Evolutionary conservation across 2,113 vertebrate genomes (phyloP).

Genomic region (Stomatorhinus ivindoensis): DNA sequence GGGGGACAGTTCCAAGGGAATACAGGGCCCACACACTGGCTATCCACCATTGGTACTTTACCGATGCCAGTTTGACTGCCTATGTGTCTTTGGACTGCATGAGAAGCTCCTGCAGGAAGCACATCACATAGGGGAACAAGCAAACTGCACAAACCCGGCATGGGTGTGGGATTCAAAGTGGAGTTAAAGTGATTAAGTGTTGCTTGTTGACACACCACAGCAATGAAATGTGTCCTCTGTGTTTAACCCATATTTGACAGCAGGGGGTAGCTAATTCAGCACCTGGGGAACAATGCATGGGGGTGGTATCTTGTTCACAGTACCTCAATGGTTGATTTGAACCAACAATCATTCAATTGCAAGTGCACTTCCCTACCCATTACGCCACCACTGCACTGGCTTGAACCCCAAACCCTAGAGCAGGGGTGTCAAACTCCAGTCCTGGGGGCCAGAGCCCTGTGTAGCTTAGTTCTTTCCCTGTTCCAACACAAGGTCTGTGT

Average conservation of each 20-base stretch:
- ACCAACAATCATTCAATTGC: no score
- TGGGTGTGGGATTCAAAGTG: neutral
- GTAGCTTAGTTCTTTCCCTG: neutral
- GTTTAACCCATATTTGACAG: no score
- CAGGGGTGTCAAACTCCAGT: neutral
- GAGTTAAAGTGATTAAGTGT: no score
- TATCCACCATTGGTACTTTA: neutral
- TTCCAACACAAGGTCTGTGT: no score
- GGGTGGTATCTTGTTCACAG: no score
- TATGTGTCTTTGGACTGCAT: neutral
- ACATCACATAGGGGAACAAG: neutral
- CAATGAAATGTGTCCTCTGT: no score
- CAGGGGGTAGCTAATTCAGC: no score
- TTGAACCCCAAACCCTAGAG: neutral
- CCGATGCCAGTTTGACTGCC: neutral
- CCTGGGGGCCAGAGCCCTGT: neutral
- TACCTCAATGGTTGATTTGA: no score
- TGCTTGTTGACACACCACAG: no score
- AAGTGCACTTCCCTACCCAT: no score
- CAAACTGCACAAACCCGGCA: neutral
- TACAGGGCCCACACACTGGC: neutral
- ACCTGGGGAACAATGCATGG: no score
- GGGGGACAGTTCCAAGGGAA: neutral
- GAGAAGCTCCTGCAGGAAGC: neutral
- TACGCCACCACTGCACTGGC: no score